Conservation (phyloP, 2,797 vertebrate species). For the Rachycentron canadum region DNA sequence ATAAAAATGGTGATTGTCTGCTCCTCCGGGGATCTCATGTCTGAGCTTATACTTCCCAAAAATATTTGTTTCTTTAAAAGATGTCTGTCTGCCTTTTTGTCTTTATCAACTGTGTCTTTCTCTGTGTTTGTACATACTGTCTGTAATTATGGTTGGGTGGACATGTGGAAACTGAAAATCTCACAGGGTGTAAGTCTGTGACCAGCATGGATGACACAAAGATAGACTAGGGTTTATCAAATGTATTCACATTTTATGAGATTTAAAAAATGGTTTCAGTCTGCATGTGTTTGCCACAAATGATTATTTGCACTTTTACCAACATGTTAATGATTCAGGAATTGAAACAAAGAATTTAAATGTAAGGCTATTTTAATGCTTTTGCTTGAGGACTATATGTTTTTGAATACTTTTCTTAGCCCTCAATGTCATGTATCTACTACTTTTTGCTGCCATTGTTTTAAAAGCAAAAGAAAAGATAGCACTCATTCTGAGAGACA, state of each 20-base stretch:
- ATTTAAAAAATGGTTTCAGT: constrained; percentile 2
- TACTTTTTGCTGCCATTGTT: background rate
- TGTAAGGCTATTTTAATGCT: background rate
- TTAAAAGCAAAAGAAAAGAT: background rate
- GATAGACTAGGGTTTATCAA: background rate
- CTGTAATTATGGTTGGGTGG: constrained; percentile 31
- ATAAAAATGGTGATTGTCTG: constrained; percentile 11
- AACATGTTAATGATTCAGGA: background rate
- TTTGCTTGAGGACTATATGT: background rate
- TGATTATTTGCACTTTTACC: constrained; percentile 10
- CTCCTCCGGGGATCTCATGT: background rate
- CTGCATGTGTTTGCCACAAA: background rate
- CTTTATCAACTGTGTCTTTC: constrained; percentile 58
- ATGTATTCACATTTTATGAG: background rate
- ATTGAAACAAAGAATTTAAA: background rate
- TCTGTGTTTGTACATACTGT: constrained; percentile 52
- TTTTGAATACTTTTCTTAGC: background rate
- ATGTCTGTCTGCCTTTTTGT: constrained; percentile 64
- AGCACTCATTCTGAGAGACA: background rate
- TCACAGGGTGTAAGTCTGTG: constrained; percentile 1
- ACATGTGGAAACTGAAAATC: constrained; percentile 12
- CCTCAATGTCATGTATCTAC: background rate
- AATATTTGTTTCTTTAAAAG: constrained; percentile 42
- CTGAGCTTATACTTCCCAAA: constrained; percentile 24
- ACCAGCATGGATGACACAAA: constrained; percentile 12